A percentile compares a stretch with the other conserved stretches of the same genome.
These are phyloP conservation scores for Ooceraea biroi DNA, from an alignment of 1,140 invertebrate species.

Conservation along the genomic window DNA sequence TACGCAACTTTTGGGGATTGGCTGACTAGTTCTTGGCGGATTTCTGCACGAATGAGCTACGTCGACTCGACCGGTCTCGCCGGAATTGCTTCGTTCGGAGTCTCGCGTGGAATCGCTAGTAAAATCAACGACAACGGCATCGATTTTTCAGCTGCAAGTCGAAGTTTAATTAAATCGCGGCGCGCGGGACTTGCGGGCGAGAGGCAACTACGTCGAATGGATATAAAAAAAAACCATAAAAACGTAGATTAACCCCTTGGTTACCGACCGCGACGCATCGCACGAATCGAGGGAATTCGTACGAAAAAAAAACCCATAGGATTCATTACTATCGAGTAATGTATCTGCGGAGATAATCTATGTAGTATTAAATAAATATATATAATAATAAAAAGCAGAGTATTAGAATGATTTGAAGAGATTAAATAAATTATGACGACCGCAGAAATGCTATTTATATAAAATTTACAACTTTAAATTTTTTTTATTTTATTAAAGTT, in stretches of 20 bases:
- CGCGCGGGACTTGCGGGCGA: constrained; percentile 35
- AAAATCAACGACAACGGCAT: constrained; percentile 54
- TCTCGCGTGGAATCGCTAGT: constrained; percentile 49
- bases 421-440: background rate
- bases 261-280: background rate
- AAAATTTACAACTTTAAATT: background rate
- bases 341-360: background rate
- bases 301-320: background rate
- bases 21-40: constrained; percentile 56
- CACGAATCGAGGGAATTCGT: background rate
- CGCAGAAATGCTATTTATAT: background rate
- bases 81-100: constrained; percentile 64
- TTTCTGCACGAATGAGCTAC: constrained; percentile 58
- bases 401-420: background rate
- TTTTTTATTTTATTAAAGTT: background rate
- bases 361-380: no score
- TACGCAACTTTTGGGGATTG: constrained; percentile 52
- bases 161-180: constrained; percentile 62
- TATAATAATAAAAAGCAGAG: background rate
- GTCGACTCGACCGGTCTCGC: constrained; percentile 58
- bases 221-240: constrained; percentile 30
- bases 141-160: constrained; percentile 52
- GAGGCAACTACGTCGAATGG: constrained; percentile 24
- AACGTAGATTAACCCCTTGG: constrained; percentile 44
- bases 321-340: background rate